phyloP scores from a whole-genome alignment of 2,797 vertebrate genomes.

The Sciurus vulgaris region DNA sequence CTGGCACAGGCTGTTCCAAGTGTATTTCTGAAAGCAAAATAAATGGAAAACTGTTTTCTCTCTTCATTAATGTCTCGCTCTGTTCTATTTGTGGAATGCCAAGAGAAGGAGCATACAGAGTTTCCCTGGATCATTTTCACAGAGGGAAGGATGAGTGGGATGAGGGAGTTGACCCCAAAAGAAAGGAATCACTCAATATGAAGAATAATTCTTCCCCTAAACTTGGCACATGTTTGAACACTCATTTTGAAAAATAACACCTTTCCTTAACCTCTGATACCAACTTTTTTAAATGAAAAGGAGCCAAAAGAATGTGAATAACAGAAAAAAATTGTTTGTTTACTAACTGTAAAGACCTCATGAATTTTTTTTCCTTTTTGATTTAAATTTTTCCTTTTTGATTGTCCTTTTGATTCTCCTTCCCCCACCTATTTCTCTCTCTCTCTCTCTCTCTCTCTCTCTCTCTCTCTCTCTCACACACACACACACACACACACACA shows the following conservation, averaged over 20 bases:
- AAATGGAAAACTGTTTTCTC: slow-evolving; percentile 72
- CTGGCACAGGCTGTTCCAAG: slow-evolving; percentile 73
- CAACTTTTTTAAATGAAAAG: not conserved
- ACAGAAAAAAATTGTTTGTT: not conserved
- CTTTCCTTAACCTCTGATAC: not conserved
- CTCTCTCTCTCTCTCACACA: too few relatives aligned
- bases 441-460: too few relatives aligned
- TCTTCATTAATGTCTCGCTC: slow-evolving; percentile 70
- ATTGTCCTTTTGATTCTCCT: not conserved
- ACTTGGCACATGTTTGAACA: not conserved
- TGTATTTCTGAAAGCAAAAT: slow-evolving; percentile 81
- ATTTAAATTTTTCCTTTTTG: not conserved
- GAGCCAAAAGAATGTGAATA: not conserved
- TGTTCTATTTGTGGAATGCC: slow-evolving; percentile 71
- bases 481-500: not conserved
- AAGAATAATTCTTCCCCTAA: not conserved
- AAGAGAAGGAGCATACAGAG: slow-evolving; percentile 44
- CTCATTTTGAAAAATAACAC: not conserved
- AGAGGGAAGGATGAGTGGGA: slow-evolving; percentile 46
- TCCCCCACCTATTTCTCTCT: not conserved
- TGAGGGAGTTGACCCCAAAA: slow-evolving; percentile 59
- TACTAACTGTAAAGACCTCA: slow-evolving; percentile 12
- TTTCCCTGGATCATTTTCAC: slow-evolving; percentile 73
- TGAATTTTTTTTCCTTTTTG: not conserved
- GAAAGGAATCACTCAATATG: slow-evolving; percentile 45